These are phyloP conservation scores for Chlorocebus sabaeus DNA, from an alignment of 2,113 vertebrate species.

Conservation along the genomic window DNA sequence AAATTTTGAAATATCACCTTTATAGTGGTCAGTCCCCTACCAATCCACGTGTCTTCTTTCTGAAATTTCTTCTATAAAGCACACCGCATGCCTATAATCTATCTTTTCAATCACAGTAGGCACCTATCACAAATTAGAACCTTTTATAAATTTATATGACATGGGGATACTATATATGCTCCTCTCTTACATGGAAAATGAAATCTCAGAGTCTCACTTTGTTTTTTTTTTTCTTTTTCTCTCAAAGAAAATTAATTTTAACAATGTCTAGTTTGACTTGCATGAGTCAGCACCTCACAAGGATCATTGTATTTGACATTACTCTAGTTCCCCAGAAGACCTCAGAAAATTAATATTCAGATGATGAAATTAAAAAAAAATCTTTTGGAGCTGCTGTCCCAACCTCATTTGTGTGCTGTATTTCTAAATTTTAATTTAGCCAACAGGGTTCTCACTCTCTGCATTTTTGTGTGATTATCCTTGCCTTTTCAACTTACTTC, in stretches of 20 bases:
- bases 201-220: slow-evolving; percentile 63
- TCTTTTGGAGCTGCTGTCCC: background rate
- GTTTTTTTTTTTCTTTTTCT: slow-evolving; percentile 21
- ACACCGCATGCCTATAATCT: background rate
- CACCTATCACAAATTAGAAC: slow-evolving; percentile 63
- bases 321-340: slow-evolving; percentile 20
- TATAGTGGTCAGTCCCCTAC: background rate
- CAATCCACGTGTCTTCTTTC: background rate
- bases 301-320: slow-evolving; percentile 49
- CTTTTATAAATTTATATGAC: slow-evolving; percentile 74
- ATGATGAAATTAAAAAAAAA: slow-evolving; percentile 57
- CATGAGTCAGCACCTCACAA: slow-evolving; percentile 57
- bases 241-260: slow-evolving; percentile 58
- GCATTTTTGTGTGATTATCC: background rate
- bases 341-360: slow-evolving; percentile 65
- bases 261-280: slow-evolving; percentile 45
- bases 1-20: slow-evolving; percentile 21
- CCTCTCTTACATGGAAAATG: slow-evolving; percentile 34
- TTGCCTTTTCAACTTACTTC: background rate
- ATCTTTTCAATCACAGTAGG: slow-evolving; percentile 43
- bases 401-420: background rate
- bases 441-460: background rate
- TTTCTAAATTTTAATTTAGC: slow-evolving; percentile 53
- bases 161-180: slow-evolving; percentile 57
- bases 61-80: background rate